Evolutionary conservation across 2,888 invertebrate genomes (phyloP), one percentile per base, ranked within the genome.

Genomic region (Penaeus monodon): DNA sequence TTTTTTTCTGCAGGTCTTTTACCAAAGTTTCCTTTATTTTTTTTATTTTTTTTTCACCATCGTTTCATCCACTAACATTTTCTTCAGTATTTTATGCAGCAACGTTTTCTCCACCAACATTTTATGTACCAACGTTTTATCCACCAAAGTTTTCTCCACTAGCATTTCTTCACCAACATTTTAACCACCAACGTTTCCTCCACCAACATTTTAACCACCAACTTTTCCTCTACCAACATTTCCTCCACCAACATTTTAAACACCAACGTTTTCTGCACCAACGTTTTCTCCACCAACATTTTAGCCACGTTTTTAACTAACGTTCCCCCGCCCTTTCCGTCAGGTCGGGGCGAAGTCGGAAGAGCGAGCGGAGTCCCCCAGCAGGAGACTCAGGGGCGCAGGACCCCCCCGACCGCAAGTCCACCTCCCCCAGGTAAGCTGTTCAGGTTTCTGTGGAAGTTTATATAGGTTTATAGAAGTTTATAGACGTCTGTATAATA

Each of bases 381-480:
- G 80, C 85, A 63, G 74, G 63, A 33, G 85, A 74, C 49, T 57
- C 29, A 38, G 65, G 12, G 24, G n/a, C 73, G 49, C 20, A 65
- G 22, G 85, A 85, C 79, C 70, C 80, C 63, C 73, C 80, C 63
- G 85, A 85, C 85, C 80, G 80, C 80, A 85, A 85, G 76, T 85
- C 85, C 73, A 74, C 85, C 63, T 85, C 85, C 29, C 85, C 85
- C 64, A 80, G 85, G 85, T 85, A 64, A 66, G 85, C 33, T 80
- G 44, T 68, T 29, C 66, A 27, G 66, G 38, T 65, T 66, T 14
- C 1, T 33, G 33, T 33, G 33, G 33, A 33, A 33, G 33, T 7
- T 22, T 12, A 38, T 22, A 10, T 49, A 76, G 44, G 76, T 44
- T 49, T 49, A 49, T 76, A 38, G 24, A 7, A 44, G 33, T 38